Evolutionary conservation across 1,140 invertebrate species (phyloP).

Genomic region (Orussus abietinus): DNA sequence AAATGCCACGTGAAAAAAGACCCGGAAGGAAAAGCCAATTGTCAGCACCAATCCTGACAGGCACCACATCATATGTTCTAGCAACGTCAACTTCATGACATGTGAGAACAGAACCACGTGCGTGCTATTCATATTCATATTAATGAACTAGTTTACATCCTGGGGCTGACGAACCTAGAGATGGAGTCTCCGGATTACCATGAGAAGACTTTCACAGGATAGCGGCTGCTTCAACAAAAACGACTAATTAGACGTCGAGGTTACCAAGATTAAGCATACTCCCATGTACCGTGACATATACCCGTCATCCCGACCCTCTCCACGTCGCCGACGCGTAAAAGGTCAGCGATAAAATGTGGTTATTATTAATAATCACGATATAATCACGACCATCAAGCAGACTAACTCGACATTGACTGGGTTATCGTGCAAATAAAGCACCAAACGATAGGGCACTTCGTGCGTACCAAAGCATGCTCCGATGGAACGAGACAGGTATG

Average conservation of each 20-base stretch:
- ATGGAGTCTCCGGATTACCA: conserved; percentile 5
- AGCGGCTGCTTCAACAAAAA: conserved; percentile 2
- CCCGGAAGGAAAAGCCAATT: too few relatives aligned
- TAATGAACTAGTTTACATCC: conserved; percentile 36
- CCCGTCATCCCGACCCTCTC: conserved; percentile 4
- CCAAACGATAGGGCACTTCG: too few relatives aligned
- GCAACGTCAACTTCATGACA: too few relatives aligned
- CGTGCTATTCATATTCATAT: conserved; percentile 31
- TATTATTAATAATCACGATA: conserved; percentile 31
- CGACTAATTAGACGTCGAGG: conserved; percentile 24
- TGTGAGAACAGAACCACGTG: too few relatives aligned
- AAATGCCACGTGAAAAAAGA: too few relatives aligned
- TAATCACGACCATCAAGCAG: too few relatives aligned
- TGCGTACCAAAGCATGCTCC: too few relatives aligned
- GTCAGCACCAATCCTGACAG: too few relatives aligned
- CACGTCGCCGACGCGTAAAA: conserved; percentile 19
- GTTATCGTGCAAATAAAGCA: neutral
- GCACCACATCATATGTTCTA: too few relatives aligned
- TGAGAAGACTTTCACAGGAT: neutral
- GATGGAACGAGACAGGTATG: too few relatives aligned
- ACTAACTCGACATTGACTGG: conserved; percentile 19
- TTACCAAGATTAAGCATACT: conserved; percentile 18
- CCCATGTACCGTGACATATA: neutral
- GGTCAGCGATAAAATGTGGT: conserved; percentile 19
- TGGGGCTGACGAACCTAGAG: conserved; percentile 1